Percentiles rank a stretch among this genome's conserved stretches.
Evolutionary conservation across 2,113 vertebrate species (phyloP).

Genomic region (Microtus oregoni): DNA sequence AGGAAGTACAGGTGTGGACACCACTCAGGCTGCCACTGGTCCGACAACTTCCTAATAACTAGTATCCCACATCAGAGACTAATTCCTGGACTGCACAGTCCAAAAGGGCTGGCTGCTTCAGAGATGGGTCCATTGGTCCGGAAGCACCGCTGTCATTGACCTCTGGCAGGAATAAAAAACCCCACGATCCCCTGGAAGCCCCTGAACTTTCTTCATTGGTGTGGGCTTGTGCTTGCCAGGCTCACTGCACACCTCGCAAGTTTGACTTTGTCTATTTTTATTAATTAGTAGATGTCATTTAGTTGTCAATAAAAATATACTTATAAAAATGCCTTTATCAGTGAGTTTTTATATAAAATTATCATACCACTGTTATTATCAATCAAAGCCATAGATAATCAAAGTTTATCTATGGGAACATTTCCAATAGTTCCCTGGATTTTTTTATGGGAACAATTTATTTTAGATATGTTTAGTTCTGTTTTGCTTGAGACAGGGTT

Average conservation of each 20-base stretch:
- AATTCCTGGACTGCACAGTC: rapidly evolving
- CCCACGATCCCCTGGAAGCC: rapidly evolving
- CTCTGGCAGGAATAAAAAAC: no score
- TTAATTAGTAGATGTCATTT: no score
- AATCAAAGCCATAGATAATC: not conserved
- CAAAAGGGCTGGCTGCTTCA: no score
- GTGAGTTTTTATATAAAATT: not conserved
- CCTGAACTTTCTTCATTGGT: rapidly evolving
- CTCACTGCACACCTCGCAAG: not conserved
- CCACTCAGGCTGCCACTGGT: no score
- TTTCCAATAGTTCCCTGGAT: not conserved
- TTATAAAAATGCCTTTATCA: not conserved
- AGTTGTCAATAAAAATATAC: not conserved
- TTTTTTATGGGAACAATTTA: not conserved
- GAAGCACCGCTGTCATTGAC: rapidly evolving
- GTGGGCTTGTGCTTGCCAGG: not conserved
- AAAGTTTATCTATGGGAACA: not conserved
- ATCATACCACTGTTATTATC: not conserved
- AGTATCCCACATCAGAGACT: no score
- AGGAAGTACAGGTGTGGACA: not conserved
- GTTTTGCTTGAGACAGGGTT: not conserved
- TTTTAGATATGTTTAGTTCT: not conserved
- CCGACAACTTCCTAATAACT: not conserved
- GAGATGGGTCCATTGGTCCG: rapidly evolving
- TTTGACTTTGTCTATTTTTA: not conserved